These are phyloP conservation scores for Paraescarpia echinospica DNA, from an alignment of 1,140 invertebrate species.

Conservation along the genomic window DNA sequence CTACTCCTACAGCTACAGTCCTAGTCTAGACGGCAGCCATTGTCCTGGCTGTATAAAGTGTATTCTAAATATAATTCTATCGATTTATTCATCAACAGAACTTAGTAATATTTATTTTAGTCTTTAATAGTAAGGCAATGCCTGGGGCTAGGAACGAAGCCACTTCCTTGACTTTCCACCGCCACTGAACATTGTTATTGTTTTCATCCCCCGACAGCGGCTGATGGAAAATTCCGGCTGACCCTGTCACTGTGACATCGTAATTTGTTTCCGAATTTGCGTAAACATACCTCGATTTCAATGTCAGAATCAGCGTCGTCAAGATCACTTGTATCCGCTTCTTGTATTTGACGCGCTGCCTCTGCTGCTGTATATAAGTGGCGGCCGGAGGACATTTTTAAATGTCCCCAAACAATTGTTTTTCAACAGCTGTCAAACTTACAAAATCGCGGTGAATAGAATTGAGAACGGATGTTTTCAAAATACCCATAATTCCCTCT, in stretches of 20 bases:
- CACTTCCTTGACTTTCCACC: background rate
- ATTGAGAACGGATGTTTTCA: constrained; percentile 7
- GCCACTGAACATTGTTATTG: constrained; percentile 16
- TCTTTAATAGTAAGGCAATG: too few relatives aligned
- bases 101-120: too few relatives aligned
- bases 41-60: too few relatives aligned
- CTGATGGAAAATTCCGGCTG: too few relatives aligned
- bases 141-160: too few relatives aligned
- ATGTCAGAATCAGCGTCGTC: constrained; percentile 3
- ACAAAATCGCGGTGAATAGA: background rate
- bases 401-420: background rate
- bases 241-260: background rate
- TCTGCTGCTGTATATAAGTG: constrained; percentile 7
- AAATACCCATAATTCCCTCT: constrained; percentile 9
- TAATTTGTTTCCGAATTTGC: background rate
- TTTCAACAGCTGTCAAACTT: background rate
- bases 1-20: too few relatives aligned
- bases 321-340: constrained; percentile 5
- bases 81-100: too few relatives aligned
- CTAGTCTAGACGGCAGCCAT: too few relatives aligned
- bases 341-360: constrained; percentile 8
- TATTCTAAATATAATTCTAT: too few relatives aligned
- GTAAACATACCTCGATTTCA: background rate
- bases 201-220: background rate
- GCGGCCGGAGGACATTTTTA: constrained; percentile 18